A percentile compares a stretch with the other conserved stretches of the same genome.
These are phyloP conservation scores for Limnodromus scolopaceus DNA, from an alignment of 2,797 vertebrate genomes.

Conservation along the genomic window DNA sequence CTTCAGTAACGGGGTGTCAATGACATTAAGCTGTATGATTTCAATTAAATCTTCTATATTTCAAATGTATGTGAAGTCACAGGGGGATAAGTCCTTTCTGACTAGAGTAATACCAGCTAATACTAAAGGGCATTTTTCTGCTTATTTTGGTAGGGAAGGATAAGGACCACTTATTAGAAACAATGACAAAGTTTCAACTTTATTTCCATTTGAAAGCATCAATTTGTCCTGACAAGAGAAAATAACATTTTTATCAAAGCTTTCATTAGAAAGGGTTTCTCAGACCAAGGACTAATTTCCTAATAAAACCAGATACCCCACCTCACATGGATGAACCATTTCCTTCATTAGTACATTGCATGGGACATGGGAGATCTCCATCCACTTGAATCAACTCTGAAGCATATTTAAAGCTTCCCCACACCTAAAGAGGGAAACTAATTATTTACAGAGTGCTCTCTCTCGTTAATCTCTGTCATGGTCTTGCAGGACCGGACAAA, in stretches of 20 bases:
- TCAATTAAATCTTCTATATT: background rate
- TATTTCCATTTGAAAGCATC: background rate
- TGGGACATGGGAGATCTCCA: rapidly evolving
- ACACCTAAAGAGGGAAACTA: background rate
- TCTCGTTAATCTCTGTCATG: background rate
- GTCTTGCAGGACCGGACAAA: background rate
- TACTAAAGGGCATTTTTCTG: background rate
- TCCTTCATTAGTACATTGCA: background rate
- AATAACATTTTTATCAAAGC: background rate
- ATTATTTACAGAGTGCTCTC: background rate
- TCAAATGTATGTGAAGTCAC: background rate
- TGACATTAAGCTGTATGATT: background rate
- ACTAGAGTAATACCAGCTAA: background rate
- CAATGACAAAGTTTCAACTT: background rate
- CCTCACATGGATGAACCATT: rapidly evolving
- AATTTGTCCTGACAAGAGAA: background rate
- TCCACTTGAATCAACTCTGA: background rate
- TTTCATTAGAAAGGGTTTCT: background rate
- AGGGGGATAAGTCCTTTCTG: background rate
- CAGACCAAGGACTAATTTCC: background rate
- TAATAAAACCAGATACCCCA: background rate
- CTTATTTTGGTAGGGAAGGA: background rate
- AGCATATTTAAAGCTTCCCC: background rate
- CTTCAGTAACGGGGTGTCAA: background rate
- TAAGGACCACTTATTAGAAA: background rate